Conservation (phyloP, 2,797 vertebrate genomes). For the Enteromius treurensis region DNA sequence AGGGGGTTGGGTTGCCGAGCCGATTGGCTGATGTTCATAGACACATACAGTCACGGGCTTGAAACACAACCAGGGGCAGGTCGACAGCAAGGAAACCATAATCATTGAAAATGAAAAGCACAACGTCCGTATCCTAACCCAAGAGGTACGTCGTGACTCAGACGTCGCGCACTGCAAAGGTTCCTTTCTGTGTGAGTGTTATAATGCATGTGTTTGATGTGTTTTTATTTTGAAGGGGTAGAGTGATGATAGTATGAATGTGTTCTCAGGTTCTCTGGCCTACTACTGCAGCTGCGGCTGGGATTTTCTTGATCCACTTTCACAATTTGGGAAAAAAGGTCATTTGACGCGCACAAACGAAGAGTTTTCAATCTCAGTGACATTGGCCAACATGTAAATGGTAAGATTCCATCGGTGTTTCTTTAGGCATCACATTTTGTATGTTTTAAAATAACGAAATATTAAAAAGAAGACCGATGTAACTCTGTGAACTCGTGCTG, state of each 20-base stretch:
- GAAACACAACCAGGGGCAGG: constrained; percentile 70
- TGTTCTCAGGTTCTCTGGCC: constrained; percentile 81
- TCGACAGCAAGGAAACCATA: constrained; percentile 70
- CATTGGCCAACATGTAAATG: constrained; percentile 73
- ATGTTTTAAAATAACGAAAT: constrained; percentile 48
- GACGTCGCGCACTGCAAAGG: constrained; percentile 53
- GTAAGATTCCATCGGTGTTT: constrained; percentile 72
- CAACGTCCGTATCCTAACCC: constrained; percentile 52
- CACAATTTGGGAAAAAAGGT: constrained; percentile 76
- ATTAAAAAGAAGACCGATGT: constrained; percentile 38
- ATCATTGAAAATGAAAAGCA: constrained; percentile 64
- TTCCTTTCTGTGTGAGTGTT: constrained; percentile 57
- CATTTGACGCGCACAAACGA: constrained; percentile 69
- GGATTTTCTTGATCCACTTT: constrained; percentile 80
- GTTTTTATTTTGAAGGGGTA: constrained; percentile 63
- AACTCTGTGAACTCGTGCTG: constrained; percentile 64
- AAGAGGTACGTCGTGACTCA: constrained; percentile 39
- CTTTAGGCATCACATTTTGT: constrained; percentile 3
- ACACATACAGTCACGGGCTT: constrained; percentile 69
- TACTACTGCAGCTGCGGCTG: constrained; percentile 76
- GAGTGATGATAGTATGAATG: constrained; percentile 65
- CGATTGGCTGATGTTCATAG: constrained; percentile 73
- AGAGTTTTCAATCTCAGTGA: constrained; percentile 53
- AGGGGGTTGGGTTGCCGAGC: constrained; percentile 63
- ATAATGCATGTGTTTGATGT: constrained; percentile 57